Conservation (phyloP, 2,797 vertebrate genomes). For the Emydoidea blandingii region DNA sequence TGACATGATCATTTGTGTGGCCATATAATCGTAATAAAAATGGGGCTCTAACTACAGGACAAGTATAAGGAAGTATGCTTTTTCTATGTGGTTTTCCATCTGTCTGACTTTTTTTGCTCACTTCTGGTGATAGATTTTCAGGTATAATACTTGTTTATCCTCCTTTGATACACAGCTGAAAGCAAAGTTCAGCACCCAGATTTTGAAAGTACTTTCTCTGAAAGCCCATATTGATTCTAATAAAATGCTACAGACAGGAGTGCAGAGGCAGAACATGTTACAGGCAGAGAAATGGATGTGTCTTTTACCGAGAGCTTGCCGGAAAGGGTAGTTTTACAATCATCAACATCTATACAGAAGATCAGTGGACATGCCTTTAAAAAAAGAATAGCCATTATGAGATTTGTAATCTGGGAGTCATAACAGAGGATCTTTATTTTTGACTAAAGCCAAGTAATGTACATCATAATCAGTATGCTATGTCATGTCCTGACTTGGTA, state of each 20-base stretch:
- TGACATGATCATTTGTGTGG: not conserved
- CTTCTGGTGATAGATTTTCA: not conserved
- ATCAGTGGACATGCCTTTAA: not conserved
- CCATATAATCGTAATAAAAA: not conserved
- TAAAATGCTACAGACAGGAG: not conserved
- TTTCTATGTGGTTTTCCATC: not conserved
- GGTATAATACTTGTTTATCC: not conserved
- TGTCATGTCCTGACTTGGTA: not conserved
- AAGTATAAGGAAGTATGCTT: accelerated
- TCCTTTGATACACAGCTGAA: not conserved
- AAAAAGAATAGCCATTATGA: accelerated
- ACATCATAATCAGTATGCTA: not conserved
- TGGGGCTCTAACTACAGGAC: accelerated
- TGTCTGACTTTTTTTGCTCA: not conserved
- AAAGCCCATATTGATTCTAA: not conserved
- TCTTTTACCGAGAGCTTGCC: not conserved
- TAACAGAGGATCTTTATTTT: not conserved
- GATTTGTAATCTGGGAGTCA: not conserved
- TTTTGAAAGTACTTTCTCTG: not conserved
- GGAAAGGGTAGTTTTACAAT: not conserved
- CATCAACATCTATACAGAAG: accelerated
- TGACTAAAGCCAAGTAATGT: not conserved
- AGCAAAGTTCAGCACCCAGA: not conserved
- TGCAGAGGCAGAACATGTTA: not conserved
- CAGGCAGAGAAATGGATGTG: not conserved